Conservation (phyloP, 2,797 vertebrate genomes). For the Platyrinchus mystaceus region DNA sequence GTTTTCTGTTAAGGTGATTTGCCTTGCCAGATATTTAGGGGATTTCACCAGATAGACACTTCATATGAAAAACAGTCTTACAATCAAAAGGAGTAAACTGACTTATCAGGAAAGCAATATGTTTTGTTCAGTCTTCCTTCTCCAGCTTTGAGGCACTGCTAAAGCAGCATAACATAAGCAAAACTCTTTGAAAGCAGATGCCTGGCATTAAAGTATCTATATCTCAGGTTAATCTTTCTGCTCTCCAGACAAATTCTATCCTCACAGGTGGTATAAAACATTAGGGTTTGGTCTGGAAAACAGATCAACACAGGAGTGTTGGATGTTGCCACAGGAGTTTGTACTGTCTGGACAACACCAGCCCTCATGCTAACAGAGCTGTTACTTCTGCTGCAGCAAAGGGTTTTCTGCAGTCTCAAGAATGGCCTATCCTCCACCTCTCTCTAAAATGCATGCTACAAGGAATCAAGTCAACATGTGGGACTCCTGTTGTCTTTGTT, state of each 20-base stretch:
- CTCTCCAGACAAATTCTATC: not conserved
- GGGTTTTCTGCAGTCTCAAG: not conserved
- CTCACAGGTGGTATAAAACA: not conserved
- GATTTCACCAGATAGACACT: not conserved
- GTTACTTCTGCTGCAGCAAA: not conserved
- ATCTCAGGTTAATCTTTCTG: not conserved
- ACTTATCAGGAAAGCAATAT: not conserved
- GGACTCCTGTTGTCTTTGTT: not conserved
- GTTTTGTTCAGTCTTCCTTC: not conserved
- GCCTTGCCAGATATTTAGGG: not conserved
- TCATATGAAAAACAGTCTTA: not conserved
- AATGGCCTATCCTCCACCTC: not conserved
- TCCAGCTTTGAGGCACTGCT: not conserved
- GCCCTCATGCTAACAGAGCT: not conserved
- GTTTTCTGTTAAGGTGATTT: not conserved
- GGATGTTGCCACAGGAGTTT: not conserved
- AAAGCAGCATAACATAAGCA: not conserved
- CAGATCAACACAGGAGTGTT: not conserved
- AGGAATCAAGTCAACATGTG: not conserved
- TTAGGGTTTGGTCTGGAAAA: not conserved
- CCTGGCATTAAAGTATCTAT: not conserved
- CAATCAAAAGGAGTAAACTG: not conserved
- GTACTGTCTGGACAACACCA: not conserved
- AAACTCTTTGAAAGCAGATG: not conserved
- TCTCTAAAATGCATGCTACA: not conserved